phyloP scores from a whole-genome alignment of 1,140 invertebrate species.

The Ostrea edulis region DNA sequence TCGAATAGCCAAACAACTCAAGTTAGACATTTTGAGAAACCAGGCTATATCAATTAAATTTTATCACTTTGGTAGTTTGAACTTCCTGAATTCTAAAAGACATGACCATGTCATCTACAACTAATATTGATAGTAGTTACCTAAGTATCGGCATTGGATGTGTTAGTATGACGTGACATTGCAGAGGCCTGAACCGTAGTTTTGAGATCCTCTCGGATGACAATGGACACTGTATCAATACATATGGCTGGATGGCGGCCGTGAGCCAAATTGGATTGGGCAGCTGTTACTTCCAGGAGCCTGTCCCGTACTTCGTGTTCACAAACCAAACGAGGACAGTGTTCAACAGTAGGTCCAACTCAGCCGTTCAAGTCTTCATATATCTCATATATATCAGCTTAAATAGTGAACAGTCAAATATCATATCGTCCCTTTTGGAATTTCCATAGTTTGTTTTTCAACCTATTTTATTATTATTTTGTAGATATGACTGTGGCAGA shows the following conservation, averaged over 20 bases:
- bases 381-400: neutral
- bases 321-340: neutral
- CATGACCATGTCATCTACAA: too few relatives aligned
- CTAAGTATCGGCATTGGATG: too few relatives aligned
- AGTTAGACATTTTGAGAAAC: too few relatives aligned
- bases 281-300: neutral
- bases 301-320: constrained; percentile 18
- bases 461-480: neutral
- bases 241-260: constrained; percentile 23
- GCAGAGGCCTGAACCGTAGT: neutral
- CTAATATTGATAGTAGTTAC: too few relatives aligned
- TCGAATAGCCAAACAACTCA: too few relatives aligned
- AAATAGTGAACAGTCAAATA: neutral
- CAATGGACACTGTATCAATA: neutral
- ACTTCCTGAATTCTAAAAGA: too few relatives aligned
- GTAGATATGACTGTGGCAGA: constrained; percentile 29
- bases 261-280: neutral
- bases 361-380: neutral
- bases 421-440: neutral
- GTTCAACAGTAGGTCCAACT: neutral
- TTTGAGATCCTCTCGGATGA: constrained; percentile 1
- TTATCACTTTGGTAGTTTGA: too few relatives aligned
- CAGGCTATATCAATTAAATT: too few relatives aligned
- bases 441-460: neutral
- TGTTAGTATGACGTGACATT: too few relatives aligned